Base-by-base conservation (phyloP, 2,888 invertebrate species). In the Agrotis puta region DNA sequence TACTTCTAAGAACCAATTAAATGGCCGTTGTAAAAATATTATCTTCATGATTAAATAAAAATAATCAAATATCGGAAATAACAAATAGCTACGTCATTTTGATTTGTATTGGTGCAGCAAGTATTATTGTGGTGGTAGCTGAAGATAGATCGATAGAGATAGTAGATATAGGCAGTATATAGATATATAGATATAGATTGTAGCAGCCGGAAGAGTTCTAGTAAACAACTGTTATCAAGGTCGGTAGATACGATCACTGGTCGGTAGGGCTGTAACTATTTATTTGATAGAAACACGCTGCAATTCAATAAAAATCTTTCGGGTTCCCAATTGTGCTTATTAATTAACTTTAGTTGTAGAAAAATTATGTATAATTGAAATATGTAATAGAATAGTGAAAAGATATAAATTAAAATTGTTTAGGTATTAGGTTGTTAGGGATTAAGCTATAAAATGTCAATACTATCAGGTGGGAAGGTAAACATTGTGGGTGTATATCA, bases 221-320 rank as follows among this genome's bases (percentile, higher is more conserved):
- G 64, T 56, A 83, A 81, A 83, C 74, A 82, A 82, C 68, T 54
- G 69, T 64, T 81, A 70, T 82, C 82, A 84, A 83, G 83, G 83
- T 63, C 71, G 61, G 11, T 57, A 61, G 84, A 83, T 84, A 80
- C 70, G 39, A 39, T 66, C 65, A 70, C 57, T 67, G 39, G 47
- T n/a, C 51, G 63, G 47, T 66, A 81, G 74, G 61, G 73, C 18
- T 65, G 64, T 47, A 3, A 50, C 20, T 11, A 43, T 24, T 50
- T 69, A 27, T 45, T 58, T 62, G 22, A n/a, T 11, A 39, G n/a
- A 43, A 33, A 9, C 20, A 39, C 43, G 43, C n/a, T n/a, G 27
- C 54, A 39, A 11, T 39, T 39, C 39, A 39, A 39, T 39, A 39
- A 39, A 39, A 39, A 39, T 33, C 33, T 33, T 33, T 33, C 6